These are phyloP conservation scores for Vombatus ursinus DNA, from an alignment of 2,113 vertebrate genomes.

Conservation along the genomic window DNA sequence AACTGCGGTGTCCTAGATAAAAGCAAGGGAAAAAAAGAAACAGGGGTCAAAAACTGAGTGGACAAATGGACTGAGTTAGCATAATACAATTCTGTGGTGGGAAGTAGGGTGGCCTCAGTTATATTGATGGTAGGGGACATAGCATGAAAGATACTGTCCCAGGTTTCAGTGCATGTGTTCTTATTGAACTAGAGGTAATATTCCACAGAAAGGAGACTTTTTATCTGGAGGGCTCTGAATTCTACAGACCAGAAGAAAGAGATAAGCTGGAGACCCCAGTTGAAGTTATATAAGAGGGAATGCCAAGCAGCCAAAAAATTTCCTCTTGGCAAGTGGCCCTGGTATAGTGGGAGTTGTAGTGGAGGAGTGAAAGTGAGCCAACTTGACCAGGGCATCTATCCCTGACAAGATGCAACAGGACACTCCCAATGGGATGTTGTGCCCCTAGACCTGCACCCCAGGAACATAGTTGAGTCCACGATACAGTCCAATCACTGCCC, in stretches of 20 bases:
- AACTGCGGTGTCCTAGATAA: background rate
- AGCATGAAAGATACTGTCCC: background rate
- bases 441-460: background rate
- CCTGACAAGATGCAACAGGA: background rate
- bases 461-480: background rate
- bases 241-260: background rate
- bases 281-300: background rate
- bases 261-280: background rate
- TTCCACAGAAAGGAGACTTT: background rate
- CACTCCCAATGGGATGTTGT: background rate
- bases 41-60: background rate
- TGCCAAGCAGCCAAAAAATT: background rate
- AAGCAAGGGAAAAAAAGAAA: background rate
- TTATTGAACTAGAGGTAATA: background rate
- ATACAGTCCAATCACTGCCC: background rate
- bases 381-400: background rate
- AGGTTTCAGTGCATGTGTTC: background rate
- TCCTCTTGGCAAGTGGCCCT: background rate
- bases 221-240: background rate
- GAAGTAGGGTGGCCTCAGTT: background rate
- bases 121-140: background rate
- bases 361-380: background rate
- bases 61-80: background rate
- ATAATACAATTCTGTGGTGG: background rate
- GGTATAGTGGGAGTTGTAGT: background rate